Base-by-base conservation (phyloP, 2,113 vertebrate species). In the Terrapene triunguis region DNA sequence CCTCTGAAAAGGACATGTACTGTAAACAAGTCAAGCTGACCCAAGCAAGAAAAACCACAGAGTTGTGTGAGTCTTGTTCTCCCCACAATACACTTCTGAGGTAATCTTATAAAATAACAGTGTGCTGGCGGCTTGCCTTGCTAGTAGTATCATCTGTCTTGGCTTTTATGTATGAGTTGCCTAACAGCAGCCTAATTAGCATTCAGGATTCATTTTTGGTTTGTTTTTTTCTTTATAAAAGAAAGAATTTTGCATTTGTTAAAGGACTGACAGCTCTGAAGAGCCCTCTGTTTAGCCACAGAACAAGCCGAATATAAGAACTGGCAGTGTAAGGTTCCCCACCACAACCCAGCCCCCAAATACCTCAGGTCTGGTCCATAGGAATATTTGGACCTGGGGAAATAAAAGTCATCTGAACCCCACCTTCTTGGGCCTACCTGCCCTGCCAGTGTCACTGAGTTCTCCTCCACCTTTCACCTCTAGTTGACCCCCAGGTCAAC, bases 101-200 rank as follows among this genome's bases (percentile, higher is more conserved):
- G 69, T 86, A 84, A 95, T 35, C 80, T 78, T 95, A 90, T 96
- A 95, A 97, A 97, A 96, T 94, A 93, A 90, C 85, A 96, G 89
- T 85, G 82, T 84, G 84, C 74, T 47, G 74, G 42, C 24, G 47
- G 74, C 74, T 78, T 78, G 42, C 76, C 51, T 94, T 96, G 93
- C 76, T 82, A 89, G 88, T 80, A 94, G 84, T 94, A 96, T 90
- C 13, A 92, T 92, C 94, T 96, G 51, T 84, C 96, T 95, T 90
- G 95, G 82, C 93, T 97, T 95, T 97, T 95, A 90, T 82, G 78
- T 89, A 80, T 84, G 90, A 95, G 93, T 82, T 95, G 55, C 55
- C 24, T 93, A 96, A 92, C 81, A 84, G 85, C 80, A 84, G 82
- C 25, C 38, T 55, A 48, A 88, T 95, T 95, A 95, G 53, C 62